phyloP scores from a whole-genome alignment of 2,797 vertebrate species.

The Falco berigora region DNA sequence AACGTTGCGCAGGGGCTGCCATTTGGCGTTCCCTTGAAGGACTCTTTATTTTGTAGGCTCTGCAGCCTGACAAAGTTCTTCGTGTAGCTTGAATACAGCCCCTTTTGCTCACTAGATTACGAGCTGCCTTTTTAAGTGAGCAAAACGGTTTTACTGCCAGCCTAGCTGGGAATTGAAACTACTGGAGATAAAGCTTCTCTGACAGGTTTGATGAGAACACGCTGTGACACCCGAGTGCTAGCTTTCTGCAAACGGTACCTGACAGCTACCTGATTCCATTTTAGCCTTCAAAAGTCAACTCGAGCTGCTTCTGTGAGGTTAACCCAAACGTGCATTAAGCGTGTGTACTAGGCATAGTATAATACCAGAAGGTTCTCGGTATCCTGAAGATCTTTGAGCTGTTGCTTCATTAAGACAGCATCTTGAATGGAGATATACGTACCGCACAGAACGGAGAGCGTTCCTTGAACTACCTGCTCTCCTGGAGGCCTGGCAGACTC shows the following conservation, averaged over 20 bases:
- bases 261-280: background rate
- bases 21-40: background rate
- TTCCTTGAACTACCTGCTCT: background rate
- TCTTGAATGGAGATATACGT: background rate
- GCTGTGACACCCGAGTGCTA: background rate
- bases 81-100: background rate
- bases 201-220: background rate
- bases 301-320: background rate
- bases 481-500: background rate
- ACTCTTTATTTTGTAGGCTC: background rate
- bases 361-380: background rate
- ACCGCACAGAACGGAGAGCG: rapidly evolving
- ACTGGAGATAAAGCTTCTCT: background rate
- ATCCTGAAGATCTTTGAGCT: background rate
- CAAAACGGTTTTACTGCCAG: background rate
- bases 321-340: background rate
- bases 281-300: background rate
- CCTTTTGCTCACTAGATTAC: background rate
- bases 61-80: background rate
- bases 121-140: background rate
- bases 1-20: background rate
- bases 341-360: rapidly evolving
- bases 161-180: background rate
- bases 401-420: background rate
- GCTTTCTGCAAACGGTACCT: background rate